A percentile compares a stretch with the other conserved stretches of the same genome.
These are phyloP conservation scores for Notoglanidium macrostoma DNA, from an alignment of 2,797 vertebrate species.

Conservation along the genomic window DNA sequence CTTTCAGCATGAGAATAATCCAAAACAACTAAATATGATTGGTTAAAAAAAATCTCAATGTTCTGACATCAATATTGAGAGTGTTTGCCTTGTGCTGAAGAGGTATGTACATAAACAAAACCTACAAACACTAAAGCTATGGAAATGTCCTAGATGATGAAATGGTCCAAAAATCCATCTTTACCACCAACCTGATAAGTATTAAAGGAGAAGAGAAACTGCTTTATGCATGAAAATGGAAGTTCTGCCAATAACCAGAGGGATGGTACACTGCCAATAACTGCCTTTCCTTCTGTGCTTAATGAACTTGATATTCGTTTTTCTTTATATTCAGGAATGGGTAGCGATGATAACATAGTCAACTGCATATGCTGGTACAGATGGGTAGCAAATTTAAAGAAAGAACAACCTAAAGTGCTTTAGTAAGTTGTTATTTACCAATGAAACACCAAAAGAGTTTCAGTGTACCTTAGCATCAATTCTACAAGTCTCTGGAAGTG, in stretches of 20 bases:
- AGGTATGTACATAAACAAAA: neutral
- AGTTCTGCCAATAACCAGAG: conserved; percentile 19
- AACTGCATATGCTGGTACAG: conserved; percentile 22
- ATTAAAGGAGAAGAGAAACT: conserved; percentile 1
- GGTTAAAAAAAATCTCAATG: neutral
- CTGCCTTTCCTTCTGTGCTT: conserved; percentile 19
- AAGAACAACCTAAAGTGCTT: neutral
- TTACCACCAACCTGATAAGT: conserved; percentile 8
- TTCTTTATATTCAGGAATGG: conserved; percentile 11
- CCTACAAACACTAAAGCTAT: neutral
- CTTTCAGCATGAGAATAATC: conserved; percentile 9
- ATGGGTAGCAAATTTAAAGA: conserved; percentile 5
- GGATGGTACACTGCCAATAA: conserved; percentile 4
- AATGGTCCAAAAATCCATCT: neutral
- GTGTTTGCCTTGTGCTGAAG: neutral
- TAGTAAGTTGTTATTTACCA: neutral
- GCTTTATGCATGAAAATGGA: neutral
- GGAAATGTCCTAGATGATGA: neutral
- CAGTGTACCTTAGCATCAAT: neutral
- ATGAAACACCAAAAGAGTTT: neutral
- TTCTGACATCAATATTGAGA: conserved; percentile 6
- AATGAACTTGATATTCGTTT: conserved; percentile 21
- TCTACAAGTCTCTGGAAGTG: neutral
- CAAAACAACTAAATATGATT: conserved; percentile 18
- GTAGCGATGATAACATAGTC: neutral